Percentiles rank a stretch among this genome's conserved stretches.
phyloP scores from a whole-genome alignment of 2,113 vertebrate species.

The Eidolon helvum region DNA sequence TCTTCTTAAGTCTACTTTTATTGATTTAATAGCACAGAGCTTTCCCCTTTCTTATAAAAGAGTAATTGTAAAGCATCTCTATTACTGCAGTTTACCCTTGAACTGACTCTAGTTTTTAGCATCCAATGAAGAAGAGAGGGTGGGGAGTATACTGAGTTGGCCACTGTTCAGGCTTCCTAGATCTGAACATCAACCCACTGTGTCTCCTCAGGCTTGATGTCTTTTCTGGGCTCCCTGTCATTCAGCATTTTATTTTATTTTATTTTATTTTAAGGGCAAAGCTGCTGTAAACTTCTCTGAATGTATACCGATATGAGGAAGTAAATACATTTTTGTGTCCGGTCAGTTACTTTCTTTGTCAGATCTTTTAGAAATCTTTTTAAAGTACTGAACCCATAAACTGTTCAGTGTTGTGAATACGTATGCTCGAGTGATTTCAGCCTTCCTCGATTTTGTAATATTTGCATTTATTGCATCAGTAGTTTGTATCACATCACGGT shows the following conservation, averaged over 20 bases:
- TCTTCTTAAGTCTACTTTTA: constrained; percentile 74
- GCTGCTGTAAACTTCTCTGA: constrained; percentile 45
- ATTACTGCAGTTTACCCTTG: constrained; percentile 61
- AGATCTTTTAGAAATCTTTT: constrained; percentile 52
- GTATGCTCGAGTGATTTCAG: constrained; percentile 51
- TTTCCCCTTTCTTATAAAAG: constrained; percentile 57
- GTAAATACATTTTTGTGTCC: neutral
- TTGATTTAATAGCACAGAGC: constrained; percentile 65
- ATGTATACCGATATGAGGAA: constrained; percentile 20
- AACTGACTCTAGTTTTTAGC: constrained; percentile 58
- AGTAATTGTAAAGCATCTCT: constrained; percentile 50
- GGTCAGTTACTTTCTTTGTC: constrained; percentile 38
- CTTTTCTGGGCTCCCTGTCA: neutral
- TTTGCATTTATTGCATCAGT: neutral
- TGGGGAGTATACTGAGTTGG: neutral
- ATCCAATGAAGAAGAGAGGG: constrained; percentile 39
- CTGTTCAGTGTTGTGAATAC: constrained; percentile 1
- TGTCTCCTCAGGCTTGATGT: neutral
- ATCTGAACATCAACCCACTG: neutral
- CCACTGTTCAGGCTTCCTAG: neutral
- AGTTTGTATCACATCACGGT: neutral
- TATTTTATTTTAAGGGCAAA: constrained; percentile 40
- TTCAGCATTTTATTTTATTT: neutral
- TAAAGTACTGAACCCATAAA: neutral
- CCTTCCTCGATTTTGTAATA: neutral